Evolutionary conservation across 2,888 invertebrate genomes (phyloP).

Genomic region (Saturnia pavonia): DNA sequence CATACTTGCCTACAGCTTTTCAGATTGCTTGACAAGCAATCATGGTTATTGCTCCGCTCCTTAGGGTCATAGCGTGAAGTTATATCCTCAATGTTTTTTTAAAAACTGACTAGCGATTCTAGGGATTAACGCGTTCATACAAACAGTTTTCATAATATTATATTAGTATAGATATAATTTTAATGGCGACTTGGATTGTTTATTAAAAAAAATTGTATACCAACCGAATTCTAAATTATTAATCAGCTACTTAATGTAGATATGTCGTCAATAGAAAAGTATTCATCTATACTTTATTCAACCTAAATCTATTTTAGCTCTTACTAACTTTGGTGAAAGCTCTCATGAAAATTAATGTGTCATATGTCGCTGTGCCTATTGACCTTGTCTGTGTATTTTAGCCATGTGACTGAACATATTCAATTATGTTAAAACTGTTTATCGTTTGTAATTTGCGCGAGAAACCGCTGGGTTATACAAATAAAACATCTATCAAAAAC

Average conservation of each 20-base stretch:
- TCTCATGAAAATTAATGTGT: constrained; percentile 20
- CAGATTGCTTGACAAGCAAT: too few species aligned
- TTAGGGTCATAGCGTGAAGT: too few species aligned
- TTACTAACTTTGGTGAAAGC: constrained; percentile 15
- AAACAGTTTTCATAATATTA: too few species aligned
- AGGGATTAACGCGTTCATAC: too few species aligned
- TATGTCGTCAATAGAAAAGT: not conserved
- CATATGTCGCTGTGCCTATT: constrained; percentile 16
- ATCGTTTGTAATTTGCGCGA: not conserved
- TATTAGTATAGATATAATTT: too few species aligned
- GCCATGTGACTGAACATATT: constrained; percentile 10
- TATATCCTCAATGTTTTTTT: too few species aligned
- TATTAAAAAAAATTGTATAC: too few species aligned
- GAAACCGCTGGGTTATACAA: not conserved
- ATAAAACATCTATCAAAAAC: not conserved
- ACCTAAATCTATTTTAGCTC: not conserved
- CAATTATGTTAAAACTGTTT: constrained; percentile 10
- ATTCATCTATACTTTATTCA: not conserved
- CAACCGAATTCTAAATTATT: not conserved
- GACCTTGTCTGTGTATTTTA: constrained; percentile 18
- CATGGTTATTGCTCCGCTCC: too few species aligned
- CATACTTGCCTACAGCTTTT: too few species aligned
- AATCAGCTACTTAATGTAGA: not conserved
- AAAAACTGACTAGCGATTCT: too few species aligned
- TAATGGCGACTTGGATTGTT: too few species aligned